A percentile compares a stretch with the other conserved stretches of the same genome.
phyloP scores from a whole-genome alignment of 2,113 vertebrate genomes.

The Hippocampus barbouri region DNA sequence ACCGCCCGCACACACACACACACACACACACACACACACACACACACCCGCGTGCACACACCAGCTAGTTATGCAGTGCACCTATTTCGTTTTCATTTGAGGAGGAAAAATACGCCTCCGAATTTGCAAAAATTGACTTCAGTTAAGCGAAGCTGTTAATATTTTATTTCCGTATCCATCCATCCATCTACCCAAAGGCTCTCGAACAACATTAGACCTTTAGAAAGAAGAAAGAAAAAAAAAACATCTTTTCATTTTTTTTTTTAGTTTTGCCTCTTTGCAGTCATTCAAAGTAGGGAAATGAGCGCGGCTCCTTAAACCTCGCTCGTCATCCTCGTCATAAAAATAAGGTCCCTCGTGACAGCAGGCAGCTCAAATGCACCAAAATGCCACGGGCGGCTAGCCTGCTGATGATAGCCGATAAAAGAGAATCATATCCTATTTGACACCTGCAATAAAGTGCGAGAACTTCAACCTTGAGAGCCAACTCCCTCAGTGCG shows the following conservation, averaged over 20 bases:
- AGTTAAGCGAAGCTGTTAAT: too few species aligned
- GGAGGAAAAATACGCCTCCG: not conserved
- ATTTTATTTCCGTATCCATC: too few species aligned
- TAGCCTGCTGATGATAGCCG: conserved; percentile 53
- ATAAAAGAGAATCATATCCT: conserved; percentile 71
- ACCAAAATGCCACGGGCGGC: conserved; percentile 58
- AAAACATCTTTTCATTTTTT: too few species aligned
- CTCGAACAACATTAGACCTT: too few species aligned
- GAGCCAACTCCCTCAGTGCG: conserved; percentile 60
- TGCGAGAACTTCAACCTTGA: conserved; percentile 70
- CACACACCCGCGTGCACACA: not conserved
- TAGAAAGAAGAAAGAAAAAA: too few species aligned
- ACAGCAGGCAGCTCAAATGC: not conserved
- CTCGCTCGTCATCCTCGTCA: not conserved
- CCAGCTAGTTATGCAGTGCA: not conserved
- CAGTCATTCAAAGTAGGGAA: not conserved
- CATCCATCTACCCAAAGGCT: too few species aligned
- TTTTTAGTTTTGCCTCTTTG: too few species aligned
- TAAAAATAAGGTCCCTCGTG: not conserved
- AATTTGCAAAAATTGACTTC: not conserved
- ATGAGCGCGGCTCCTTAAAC: not conserved
- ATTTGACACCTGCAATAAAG: conserved; percentile 70
- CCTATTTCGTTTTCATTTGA: not conserved
- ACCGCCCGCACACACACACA: not conserved
- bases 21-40: not conserved